Evolutionary conservation across 35 echinoderm and acorn worm species (phyloP), one percentile per base, ranked within the genome.

Genomic region (Apostichopus californicus): DNA sequence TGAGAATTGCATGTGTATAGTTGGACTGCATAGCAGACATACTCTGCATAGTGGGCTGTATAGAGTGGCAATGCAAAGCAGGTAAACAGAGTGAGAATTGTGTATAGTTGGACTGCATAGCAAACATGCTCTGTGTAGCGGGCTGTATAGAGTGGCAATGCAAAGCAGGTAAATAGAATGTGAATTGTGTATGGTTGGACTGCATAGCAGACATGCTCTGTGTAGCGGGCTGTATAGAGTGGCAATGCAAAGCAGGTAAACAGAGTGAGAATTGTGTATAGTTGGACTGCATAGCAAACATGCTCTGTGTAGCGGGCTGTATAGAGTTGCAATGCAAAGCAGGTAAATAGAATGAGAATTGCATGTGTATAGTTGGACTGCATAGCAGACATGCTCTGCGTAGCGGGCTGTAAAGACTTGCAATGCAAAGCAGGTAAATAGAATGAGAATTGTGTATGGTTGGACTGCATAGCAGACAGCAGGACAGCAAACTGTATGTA

Each of bases 161-260:
- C 64, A 68, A 68, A 68, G 10, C 64, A 68, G 64, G 17, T 68
- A 68, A 6, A n/a, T n/a, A n/a, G n/a, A n/a, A n/a, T n/a, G n/a
- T n/a, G n/a, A n/a, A n/a, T n/a, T n/a, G n/a, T n/a, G n/a, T 34
- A 34, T 34, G 1, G 28, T 34, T 34, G 0, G 28, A 34, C 28
- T 34, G 28, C 28, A 34, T 2, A 34, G 28, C 28, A 34, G 28
- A 34, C 1, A 99, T 84, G 93, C 94, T 26, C 73, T 99, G 68
- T 90, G 93, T 78, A 99, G 95, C 85, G 97, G 97, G 46, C 91
- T 96, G 55, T 96, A 94, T 63, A 66, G 97, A 23, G 92, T 98
- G 46, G 93, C 95, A 55, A 93, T 98, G 60, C 92, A 96, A 14
- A 93, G 97, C 90, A 94, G 91, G 97, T 98, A 79, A 90, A 26